Base-by-base conservation (phyloP, 2,113 vertebrate genomes). In the Hylia prasina region DNA sequence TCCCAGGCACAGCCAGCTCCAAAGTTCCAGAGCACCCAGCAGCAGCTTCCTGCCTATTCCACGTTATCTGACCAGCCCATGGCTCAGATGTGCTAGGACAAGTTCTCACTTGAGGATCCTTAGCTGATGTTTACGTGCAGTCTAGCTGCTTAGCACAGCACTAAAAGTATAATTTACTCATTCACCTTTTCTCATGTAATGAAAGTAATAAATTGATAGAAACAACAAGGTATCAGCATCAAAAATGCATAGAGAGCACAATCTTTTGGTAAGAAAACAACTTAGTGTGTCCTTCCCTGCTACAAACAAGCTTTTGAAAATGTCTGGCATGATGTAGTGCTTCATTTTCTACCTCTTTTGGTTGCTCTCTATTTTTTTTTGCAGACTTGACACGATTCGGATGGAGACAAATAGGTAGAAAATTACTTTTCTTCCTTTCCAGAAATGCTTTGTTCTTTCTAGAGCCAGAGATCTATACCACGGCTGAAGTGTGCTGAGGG, bases 131-230 rank as follows among this genome's bases (percentile, higher is more conserved):
- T 82, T 75, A 68, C 9, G 11, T 54, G 39, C 45, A 68, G 61
- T 35, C 11, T 16, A 31, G 17, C 40, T 76, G 47, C 54, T 96
- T 92, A 97, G 75, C 45, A 91, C 83, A 97, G 94, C 96, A 93
- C 40, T 82, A 96, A 93, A 44, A 70, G 54, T 56, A 92, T 88
- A 54, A 81, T 48, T 48, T 77, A 61, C 76, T 95, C 30, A 54
- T 70, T 71, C 30, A 64, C 30, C 42, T 80, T 42, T 80, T 12
- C 21, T 64, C 25, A 42, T 27, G 14, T 37, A 72, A 88, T 35
- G 42, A 80, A 80, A 80, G 50, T 27, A 72, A 33, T 57, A 72
- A 48, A 64, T 22, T 56, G 25, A 48, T 22, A 35, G 22, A 72
- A 80, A 56, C 21, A 71, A 56, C 48, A 72, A 80, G 14, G 31